A percentile compares a stretch with the other conserved stretches of the same genome.
These are phyloP conservation scores for Cryptosula pallasiana DNA, from an alignment of 2,888 invertebrate species.

Conservation along the genomic window DNA sequence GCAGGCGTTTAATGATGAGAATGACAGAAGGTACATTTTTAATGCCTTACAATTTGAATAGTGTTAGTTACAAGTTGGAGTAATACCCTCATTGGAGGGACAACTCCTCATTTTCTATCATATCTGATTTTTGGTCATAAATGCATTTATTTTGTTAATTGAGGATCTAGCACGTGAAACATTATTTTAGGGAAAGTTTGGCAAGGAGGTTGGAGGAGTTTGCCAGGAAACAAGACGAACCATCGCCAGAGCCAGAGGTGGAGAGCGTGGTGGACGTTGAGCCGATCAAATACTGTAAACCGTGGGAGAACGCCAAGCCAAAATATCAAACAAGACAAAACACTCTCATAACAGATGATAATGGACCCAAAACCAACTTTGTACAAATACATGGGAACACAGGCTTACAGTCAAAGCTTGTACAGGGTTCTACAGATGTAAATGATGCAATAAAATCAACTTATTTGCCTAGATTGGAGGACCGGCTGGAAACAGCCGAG, in stretches of 20 bases:
- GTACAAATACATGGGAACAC: background rate
- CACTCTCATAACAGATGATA: too few relatives aligned
- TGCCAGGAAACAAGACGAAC: constrained; percentile 9
- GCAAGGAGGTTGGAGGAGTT: constrained; percentile 7
- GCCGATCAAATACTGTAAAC: background rate
- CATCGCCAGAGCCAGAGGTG: background rate
- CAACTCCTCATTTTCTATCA: too few relatives aligned
- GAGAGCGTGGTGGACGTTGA: background rate
- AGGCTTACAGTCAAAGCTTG: background rate
- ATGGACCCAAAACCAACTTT: background rate
- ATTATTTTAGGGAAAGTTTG: background rate
- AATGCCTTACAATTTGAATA: too few relatives aligned
- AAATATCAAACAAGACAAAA: background rate
- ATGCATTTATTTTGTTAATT: too few relatives aligned
- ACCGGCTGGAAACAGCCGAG: background rate
- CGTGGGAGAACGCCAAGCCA: background rate
- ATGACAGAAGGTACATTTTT: background rate
- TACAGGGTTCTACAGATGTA: background rate
- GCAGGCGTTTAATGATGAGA: constrained; percentile 10
- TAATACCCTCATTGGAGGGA: too few relatives aligned
- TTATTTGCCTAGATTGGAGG: background rate
- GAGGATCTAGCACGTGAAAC: too few relatives aligned
- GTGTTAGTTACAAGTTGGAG: too few relatives aligned
- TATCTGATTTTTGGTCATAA: too few relatives aligned
- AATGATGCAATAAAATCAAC: background rate